These are phyloP conservation scores for Sinelater perroti DNA, from an alignment of 2,888 invertebrate species.

Conservation along the genomic window DNA sequence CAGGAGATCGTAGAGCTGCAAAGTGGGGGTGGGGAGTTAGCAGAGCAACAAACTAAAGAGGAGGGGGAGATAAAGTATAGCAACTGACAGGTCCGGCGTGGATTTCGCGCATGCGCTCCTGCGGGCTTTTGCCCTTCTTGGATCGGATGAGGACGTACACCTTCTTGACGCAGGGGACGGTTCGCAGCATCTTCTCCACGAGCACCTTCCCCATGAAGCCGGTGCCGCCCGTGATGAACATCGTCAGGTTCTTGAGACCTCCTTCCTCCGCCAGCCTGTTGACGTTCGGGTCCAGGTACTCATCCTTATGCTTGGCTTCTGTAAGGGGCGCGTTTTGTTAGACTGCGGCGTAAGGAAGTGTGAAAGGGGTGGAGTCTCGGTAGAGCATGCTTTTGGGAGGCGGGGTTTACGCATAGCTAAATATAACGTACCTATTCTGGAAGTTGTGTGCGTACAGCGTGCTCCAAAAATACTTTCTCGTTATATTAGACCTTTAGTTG, in stretches of 20 bases:
- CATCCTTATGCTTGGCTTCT: no score
- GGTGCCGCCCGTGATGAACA: conserved; percentile 90
- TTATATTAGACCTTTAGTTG: no score
- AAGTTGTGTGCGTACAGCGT: no score
- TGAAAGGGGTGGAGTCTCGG: no score
- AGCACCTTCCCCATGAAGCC: conserved; percentile 96
- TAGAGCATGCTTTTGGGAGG: no score
- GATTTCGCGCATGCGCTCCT: conserved; percentile 75
- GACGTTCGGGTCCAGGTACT: no score
- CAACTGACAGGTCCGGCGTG: conserved; percentile 76
- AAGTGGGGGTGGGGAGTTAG: conserved; percentile 22
- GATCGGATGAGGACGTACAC: conserved; percentile 85
- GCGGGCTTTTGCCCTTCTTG: conserved; percentile 84
- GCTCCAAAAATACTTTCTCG: no score
- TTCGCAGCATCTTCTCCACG: conserved; percentile 88
- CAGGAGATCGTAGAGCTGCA: conserved; percentile 80
- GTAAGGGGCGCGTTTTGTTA: no score
- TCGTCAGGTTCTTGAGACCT: conserved; percentile 63
- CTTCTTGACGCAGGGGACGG: conserved; percentile 77
- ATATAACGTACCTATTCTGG: no score
- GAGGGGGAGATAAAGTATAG: no score
- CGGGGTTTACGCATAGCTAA: no score
- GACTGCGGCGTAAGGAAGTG: no score
- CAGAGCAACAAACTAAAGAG: not conserved
- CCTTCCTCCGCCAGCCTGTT: conserved; percentile 67